A percentile compares a stretch with the other conserved stretches of the same genome.
phyloP scores from a whole-genome alignment of 2,797 vertebrate genomes.

The Monodelphis domestica region DNA sequence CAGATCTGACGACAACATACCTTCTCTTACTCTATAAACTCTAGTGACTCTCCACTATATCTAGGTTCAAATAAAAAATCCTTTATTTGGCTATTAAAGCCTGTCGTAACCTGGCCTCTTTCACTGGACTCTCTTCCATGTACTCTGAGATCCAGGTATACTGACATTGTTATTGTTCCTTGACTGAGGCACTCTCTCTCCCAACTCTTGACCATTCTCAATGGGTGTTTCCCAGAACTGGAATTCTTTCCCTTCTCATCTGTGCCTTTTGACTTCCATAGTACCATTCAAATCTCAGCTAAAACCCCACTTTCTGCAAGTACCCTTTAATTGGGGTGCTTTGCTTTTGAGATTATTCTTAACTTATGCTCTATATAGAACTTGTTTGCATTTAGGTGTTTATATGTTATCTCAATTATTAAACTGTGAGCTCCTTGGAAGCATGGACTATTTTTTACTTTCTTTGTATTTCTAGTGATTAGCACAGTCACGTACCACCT shows the following conservation, averaged over 20 bases:
- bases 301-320: background rate
- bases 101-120: background rate
- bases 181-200: background rate
- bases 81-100: background rate
- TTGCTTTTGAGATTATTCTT: background rate
- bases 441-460: background rate
- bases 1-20: background rate
- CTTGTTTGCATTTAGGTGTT: background rate
- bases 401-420: background rate
- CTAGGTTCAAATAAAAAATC: background rate
- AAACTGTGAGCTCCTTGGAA: background rate
- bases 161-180: background rate
- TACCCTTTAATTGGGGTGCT: background rate
- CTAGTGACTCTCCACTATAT: background rate
- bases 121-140: background rate
- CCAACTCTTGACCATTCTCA: background rate
- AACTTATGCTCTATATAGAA: background rate
- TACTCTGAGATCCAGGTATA: background rate
- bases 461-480: background rate
- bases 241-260: background rate
- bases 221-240: background rate
- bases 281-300: background rate
- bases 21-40: background rate
- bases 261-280: background rate
- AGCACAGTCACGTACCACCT: background rate